Base-by-base conservation (phyloP, 2,888 invertebrate genomes). In the Octonoba sinensis region DNA sequence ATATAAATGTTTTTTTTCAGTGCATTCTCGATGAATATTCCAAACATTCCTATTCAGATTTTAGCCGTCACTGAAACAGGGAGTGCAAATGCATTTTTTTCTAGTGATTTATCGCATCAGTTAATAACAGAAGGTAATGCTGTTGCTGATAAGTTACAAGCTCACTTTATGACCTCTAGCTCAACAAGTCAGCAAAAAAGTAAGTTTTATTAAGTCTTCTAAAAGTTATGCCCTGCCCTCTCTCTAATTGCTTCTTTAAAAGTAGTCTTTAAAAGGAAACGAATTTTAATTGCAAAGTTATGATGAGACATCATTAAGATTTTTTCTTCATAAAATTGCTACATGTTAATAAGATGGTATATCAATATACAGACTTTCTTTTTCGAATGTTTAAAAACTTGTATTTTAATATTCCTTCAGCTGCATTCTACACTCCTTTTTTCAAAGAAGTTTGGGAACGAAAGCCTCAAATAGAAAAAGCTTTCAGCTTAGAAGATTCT, bases 361-460 rank as follows among this genome's bases (percentile, higher is more conserved):
- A 8, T 1, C 11, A 36, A 36, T 3, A 6, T 11, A 1, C 8
- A 36, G 6, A 36, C 36, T 36, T 36, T 36, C 8, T 36, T 1
- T 11, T 36, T 36, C 11, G 36, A 36, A 11, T 36, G 4, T 1
- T 36, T 36, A 36, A 67, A 27, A 22, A 22, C n/a, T n/a, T 66
- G 2, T n/a, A 3, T 62, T 72, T 51, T 16, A 16, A 59, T 27
- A 8, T 46, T 46, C 83, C 89, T 90, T 0, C 89, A 96, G 95
- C 96, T 87, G 95, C 96, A 46, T 96, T 96, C 89, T 97, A 96
- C 89, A 95, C 95, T 64, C 96, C 96, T 64, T 97, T 97, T 91
- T 95, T 97, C 90, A 96, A 96, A 88, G 96, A 96, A 89, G 96
- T 96, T 24, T 97, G 96, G 96, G 96, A 96, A 88, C 94, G 95